Evolutionary conservation across 2,113 vertebrate genomes (phyloP), one percentile per base, ranked within the genome.

Genomic region (Rostratula benghalensis): DNA sequence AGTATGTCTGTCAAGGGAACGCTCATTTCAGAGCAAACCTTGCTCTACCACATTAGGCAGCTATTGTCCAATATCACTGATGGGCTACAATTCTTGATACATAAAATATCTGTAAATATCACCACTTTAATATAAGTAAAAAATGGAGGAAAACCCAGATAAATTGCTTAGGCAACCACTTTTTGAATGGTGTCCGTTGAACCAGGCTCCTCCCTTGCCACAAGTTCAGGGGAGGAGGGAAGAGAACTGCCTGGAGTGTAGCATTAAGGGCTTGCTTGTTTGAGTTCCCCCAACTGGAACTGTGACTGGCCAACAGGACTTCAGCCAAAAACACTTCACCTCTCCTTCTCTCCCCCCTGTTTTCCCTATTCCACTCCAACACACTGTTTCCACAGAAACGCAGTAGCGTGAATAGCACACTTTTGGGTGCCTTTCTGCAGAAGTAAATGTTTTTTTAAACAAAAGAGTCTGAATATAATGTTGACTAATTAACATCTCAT

Each of bases 311-410:
- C 83, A 89, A 60, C 0, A 1, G 95, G 89, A 94, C 69, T 75
- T 71, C 83, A 56, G 94, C 93, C 94, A 95, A 71, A 94, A 91
- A 0, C 69, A 60, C 64, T 94, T 92, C 77, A 83, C 46, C 73
- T 84, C 89, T 79, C 71, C 68, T 87, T 77, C 64, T 83, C n/a
- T 33, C 54, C 30, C 27, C 6, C 1, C 39, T 11, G 1, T 31
- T 90, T 93, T 90, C 85, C 65, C 54, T 77, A 46, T 88, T 92
- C 79, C 71, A 21, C 39, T 87, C 51, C 65, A 92, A 78, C 30
- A 54, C 31, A 45, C 76, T 33, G 89, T 95, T 96, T 91, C 96
- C 95, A 96, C 95, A 96, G 96, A 96, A 93, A 95, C 91, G 65
- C 89, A 57, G 57, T 24, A 93, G 63, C 41, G 57, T 13, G 31